phyloP scores from a whole-genome alignment of 2,797 vertebrate genomes.

The Poeciliopsis turneri region DNA sequence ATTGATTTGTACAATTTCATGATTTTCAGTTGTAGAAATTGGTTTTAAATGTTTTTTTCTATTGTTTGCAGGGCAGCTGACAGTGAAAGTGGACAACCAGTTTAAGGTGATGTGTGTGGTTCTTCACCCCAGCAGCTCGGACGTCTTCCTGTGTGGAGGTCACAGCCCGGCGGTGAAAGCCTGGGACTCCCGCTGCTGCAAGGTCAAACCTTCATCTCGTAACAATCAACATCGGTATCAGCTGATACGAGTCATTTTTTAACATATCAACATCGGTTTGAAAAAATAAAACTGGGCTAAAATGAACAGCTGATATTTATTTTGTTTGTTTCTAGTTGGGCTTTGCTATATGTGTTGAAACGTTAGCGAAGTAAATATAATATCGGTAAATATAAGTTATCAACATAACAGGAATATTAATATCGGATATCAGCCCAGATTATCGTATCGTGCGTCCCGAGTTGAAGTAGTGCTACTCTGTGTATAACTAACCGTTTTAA shows the following conservation, averaged over 20 bases:
- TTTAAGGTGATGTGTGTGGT: slow-evolving; percentile 87
- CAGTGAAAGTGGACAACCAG: slow-evolving; percentile 83
- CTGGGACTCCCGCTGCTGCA: slow-evolving; percentile 89
- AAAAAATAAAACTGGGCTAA: no score
- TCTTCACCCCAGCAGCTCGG: slow-evolving; percentile 84
- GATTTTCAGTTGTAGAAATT: background rate
- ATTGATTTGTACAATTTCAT: background rate
- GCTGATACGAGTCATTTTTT: no score
- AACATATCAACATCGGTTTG: no score
- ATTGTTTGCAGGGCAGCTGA: slow-evolving; percentile 80
- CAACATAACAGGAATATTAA: no score
- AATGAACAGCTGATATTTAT: no score
- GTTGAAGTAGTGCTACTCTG: slow-evolving; percentile 4
- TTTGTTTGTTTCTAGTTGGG: no score
- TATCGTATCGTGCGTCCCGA: no score
- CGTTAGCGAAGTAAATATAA: no score
- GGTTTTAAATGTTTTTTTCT: background rate
- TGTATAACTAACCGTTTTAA: slow-evolving; percentile 12
- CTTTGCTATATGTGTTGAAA: no score
- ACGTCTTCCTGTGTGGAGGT: slow-evolving; percentile 90
- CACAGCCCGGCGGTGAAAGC: slow-evolving; percentile 91
- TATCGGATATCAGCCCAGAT: no score
- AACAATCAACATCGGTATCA: no score
- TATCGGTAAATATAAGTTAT: no score
- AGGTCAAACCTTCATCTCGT: slow-evolving; percentile 78